Percentiles rank a stretch among this genome's conserved stretches.
Evolutionary conservation across 2,113 vertebrate genomes (phyloP).

Genomic region (Poeciliopsis prolifica): DNA sequence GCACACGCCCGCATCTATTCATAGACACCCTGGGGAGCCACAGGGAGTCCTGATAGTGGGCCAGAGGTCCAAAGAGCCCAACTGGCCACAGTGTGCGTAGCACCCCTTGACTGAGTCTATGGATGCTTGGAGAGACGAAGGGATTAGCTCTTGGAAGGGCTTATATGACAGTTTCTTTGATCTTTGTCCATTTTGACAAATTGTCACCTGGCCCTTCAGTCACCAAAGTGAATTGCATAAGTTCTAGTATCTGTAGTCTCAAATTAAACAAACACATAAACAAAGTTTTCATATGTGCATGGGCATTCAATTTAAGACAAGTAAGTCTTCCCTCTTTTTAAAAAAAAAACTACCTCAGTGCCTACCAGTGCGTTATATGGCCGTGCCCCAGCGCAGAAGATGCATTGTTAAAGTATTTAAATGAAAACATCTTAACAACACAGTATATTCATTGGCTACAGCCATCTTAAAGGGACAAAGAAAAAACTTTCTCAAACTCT

Average conservation of each 20-base stretch:
- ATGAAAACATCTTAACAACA: too few species aligned
- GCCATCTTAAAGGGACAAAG: too few species aligned
- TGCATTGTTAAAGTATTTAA: too few species aligned
- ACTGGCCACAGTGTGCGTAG: slow-evolving; percentile 1
- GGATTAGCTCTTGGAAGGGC: slow-evolving; percentile 15
- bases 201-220: slow-evolving; percentile 44
- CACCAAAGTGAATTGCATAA: slow-evolving; percentile 19
- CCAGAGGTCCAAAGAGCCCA: slow-evolving; percentile 39
- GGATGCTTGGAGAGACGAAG: slow-evolving; percentile 11
- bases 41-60: slow-evolving; percentile 34
- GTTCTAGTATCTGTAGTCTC: not conserved
- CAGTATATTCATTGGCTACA: too few species aligned
- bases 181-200: slow-evolving; percentile 52
- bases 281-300: not conserved
- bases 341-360: not conserved
- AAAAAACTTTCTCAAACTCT: too few species aligned
- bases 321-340: not conserved
- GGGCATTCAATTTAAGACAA: not conserved
- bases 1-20: slow-evolving; percentile 74
- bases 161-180: slow-evolving; percentile 49
- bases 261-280: not conserved
- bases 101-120: slow-evolving; percentile 25
- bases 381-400: too few species aligned
- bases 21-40: slow-evolving; percentile 67
- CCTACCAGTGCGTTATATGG: too few species aligned